phyloP scores from a whole-genome alignment of 1,140 invertebrate genomes.

The Drosophila insularis region DNA sequence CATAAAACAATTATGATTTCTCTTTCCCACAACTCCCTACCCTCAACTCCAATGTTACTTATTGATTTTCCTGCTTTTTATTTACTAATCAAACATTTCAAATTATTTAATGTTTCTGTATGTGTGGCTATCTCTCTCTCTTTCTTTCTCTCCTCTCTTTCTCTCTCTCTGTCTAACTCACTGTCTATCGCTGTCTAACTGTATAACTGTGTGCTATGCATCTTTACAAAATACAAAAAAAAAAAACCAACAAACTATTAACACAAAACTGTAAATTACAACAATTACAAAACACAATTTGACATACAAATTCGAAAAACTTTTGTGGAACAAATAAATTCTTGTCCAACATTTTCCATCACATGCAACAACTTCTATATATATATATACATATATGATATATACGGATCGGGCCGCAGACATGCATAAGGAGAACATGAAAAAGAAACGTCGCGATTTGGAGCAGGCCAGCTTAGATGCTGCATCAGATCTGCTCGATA shows the following conservation, averaged over 20 bases:
- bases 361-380: constrained; percentile 55
- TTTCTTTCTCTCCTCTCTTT: constrained; percentile 64
- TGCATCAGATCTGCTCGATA: constrained; percentile 90
- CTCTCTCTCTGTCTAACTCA: constrained; percentile 52
- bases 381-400: constrained; percentile 48
- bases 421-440: constrained; percentile 94
- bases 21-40: not conserved
- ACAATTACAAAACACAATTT: constrained; percentile 26
- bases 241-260: constrained; percentile 20
- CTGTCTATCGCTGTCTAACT: constrained; percentile 73
- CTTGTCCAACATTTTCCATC: constrained; percentile 81
- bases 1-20: constrained; percentile 26
- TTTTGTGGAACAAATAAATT: constrained; percentile 82
- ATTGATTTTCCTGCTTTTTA: constrained; percentile 25
- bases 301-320: constrained; percentile 27
- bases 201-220: constrained; percentile 72
- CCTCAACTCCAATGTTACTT: not conserved
- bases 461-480: constrained; percentile 93
- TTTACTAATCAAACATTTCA: constrained; percentile 44
- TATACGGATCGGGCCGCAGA: constrained; percentile 83
- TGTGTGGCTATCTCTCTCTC: constrained; percentile 75
- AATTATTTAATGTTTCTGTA: constrained; percentile 70
- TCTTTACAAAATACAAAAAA: constrained; percentile 44
- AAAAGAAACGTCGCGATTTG: constrained; percentile 93
- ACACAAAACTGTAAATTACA: constrained; percentile 56